A percentile compares a stretch with the other conserved stretches of the same genome.
phyloP scores from a whole-genome alignment of 53 echinoderm and acorn worm genomes.

The Antedon mediterranea region DNA sequence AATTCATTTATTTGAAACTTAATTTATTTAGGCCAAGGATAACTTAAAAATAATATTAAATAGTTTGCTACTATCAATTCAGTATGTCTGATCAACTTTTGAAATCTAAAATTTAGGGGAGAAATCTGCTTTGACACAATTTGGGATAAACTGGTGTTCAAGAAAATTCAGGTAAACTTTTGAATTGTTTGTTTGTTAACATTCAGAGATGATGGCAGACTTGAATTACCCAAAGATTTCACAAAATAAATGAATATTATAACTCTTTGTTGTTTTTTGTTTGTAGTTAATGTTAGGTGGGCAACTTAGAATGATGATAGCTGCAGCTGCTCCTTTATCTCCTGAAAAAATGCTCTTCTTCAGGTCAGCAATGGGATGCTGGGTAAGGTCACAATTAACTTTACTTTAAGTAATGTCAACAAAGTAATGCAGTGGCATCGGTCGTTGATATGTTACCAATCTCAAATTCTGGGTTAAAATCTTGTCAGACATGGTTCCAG shows the following conservation, averaged over 20 bases:
- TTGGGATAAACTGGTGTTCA: neutral
- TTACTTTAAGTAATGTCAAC: no score
- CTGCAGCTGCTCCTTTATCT: slow-evolving; percentile 65
- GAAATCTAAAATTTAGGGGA: neutral
- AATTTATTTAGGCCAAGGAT: no score
- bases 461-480: no score
- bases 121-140: neutral
- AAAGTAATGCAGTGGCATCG: no score
- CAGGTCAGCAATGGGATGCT: slow-evolving; percentile 45
- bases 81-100: neutral
- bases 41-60: no score
- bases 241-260: no score
- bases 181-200: neutral
- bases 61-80: no score
- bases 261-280: neutral
- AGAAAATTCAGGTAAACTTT: neutral
- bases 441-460: no score
- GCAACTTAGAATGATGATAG: slow-evolving; percentile 32
- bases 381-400: slow-evolving; percentile 45
- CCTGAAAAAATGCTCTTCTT: slow-evolving; percentile 61
- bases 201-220: neutral
- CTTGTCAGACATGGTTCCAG: no score
- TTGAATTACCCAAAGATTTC: neutral
- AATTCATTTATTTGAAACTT: no score
- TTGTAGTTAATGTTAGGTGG: slow-evolving; percentile 50